Evolutionary conservation across 2,888 invertebrate species (phyloP).

Genomic region (Reticulitermes lucifugus): DNA sequence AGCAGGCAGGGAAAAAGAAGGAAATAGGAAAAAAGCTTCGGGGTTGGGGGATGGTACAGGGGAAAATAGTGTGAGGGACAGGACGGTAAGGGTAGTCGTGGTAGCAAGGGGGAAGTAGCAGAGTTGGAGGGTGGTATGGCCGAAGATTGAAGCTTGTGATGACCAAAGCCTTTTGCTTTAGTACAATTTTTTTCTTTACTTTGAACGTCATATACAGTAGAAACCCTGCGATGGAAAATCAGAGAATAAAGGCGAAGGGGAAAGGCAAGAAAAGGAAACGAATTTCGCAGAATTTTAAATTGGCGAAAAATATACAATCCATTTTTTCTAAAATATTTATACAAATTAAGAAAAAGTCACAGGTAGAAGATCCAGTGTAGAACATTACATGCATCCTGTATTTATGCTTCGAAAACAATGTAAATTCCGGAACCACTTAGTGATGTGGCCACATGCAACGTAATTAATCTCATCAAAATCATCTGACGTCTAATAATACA

Average conservation of each 20-base stretch:
- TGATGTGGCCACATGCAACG: no score
- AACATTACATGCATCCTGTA: no score
- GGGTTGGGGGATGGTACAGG: slow-evolving; percentile 17
- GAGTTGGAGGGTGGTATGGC: slow-evolving; percentile 37
- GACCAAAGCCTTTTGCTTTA: slow-evolving; percentile 49
- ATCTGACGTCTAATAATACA: no score
- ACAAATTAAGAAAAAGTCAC: no score
- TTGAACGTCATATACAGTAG: slow-evolving; percentile 45
- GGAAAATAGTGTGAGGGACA: slow-evolving; percentile 33
- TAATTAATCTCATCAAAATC: no score
- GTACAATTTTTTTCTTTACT: slow-evolving; percentile 36
- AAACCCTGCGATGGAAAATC: slow-evolving; percentile 35
- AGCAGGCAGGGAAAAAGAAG: slow-evolving; percentile 37
- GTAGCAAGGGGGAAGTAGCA: slow-evolving; percentile 23
- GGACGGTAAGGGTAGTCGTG: slow-evolving; percentile 23
- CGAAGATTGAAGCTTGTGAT: slow-evolving; percentile 47
- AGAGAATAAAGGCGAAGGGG: slow-evolving; percentile 7
- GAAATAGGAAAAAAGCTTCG: slow-evolving; percentile 33
- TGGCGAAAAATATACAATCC: not conserved
- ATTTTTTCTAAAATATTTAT: no score
- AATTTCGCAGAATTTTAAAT: slow-evolving; percentile 13
- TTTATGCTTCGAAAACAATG: no score
- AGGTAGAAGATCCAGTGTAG: no score
- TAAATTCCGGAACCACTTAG: no score
- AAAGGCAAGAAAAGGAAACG: not conserved